phyloP scores from a whole-genome alignment of 1,140 invertebrate species.

The Cotesia chilonis region DNA sequence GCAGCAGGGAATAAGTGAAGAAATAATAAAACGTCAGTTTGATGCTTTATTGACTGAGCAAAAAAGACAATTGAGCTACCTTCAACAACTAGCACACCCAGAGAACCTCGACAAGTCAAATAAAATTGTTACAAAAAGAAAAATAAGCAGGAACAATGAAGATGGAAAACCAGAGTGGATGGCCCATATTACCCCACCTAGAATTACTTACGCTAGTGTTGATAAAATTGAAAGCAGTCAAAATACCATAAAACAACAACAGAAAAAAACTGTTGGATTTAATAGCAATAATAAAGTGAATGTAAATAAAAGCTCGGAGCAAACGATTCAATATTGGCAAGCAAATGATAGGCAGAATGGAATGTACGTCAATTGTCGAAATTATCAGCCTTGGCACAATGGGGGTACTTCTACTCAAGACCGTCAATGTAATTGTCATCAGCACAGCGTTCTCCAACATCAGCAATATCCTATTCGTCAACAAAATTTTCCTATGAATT shows the following conservation, averaged over 20 bases:
- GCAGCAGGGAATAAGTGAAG: slow-evolving; percentile 52
- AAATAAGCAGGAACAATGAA: slow-evolving; percentile 28
- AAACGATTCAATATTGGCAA: background rate
- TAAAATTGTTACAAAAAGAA: slow-evolving; percentile 14
- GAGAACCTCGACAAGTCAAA: background rate
- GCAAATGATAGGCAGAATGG: background rate
- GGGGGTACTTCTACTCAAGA: background rate
- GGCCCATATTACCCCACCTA: slow-evolving; percentile 50
- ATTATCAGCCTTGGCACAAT: background rate
- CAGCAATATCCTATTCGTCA: background rate
- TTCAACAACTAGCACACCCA: slow-evolving; percentile 37
- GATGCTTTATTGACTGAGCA: slow-evolving; percentile 54
- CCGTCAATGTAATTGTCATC: background rate
- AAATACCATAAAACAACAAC: slow-evolving; percentile 17
- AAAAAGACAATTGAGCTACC: slow-evolving; percentile 47
- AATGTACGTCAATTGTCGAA: background rate
- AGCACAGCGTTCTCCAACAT: background rate
- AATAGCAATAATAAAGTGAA: background rate
- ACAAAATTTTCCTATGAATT: no score
- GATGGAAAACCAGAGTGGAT: slow-evolving; percentile 58
- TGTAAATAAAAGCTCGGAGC: background rate
- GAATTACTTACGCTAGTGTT: slow-evolving; percentile 46
- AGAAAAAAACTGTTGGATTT: slow-evolving; percentile 12
- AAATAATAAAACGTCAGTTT: slow-evolving; percentile 55
- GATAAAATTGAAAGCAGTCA: slow-evolving; percentile 37